Percentiles rank a stretch among this genome's conserved stretches.
These are phyloP conservation scores for Progne subis DNA, from an alignment of 2,113 vertebrate species.

Conservation along the genomic window DNA sequence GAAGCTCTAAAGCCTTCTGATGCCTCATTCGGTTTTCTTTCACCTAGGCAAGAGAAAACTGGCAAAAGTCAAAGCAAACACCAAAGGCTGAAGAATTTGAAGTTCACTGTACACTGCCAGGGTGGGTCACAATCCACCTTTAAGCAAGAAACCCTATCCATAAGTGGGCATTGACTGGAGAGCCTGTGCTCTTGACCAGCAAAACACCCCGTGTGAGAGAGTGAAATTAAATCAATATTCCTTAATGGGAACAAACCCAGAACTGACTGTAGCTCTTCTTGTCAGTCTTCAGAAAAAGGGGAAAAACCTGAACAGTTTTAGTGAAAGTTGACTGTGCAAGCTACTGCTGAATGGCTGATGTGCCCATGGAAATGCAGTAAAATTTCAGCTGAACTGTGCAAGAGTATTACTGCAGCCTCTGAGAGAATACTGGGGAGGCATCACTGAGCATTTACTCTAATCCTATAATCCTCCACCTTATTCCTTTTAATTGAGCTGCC, in stretches of 20 bases:
- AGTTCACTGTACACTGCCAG: background rate
- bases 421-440: background rate
- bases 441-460: background rate
- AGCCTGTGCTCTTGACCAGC: background rate
- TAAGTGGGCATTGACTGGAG: background rate
- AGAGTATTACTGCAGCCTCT: background rate
- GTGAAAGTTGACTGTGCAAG: background rate
- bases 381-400: background rate
- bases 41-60: constrained; percentile 73
- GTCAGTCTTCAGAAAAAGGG: background rate
- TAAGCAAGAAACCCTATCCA: background rate
- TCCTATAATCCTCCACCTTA: constrained; percentile 36
- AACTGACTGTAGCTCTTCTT: background rate
- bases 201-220: background rate
- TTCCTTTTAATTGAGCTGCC: constrained; percentile 56
- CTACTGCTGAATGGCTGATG: background rate
- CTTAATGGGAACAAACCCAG: background rate
- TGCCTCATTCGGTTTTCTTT: constrained; percentile 82
- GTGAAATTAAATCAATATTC: background rate
- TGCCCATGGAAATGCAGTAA: background rate
- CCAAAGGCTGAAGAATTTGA: background rate
- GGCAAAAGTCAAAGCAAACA: background rate
- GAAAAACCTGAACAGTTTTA: background rate
- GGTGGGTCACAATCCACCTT: background rate
- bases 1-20: constrained; percentile 77